Conservation (phyloP, 2,888 invertebrate species). For the Orthosia incerta region DNA sequence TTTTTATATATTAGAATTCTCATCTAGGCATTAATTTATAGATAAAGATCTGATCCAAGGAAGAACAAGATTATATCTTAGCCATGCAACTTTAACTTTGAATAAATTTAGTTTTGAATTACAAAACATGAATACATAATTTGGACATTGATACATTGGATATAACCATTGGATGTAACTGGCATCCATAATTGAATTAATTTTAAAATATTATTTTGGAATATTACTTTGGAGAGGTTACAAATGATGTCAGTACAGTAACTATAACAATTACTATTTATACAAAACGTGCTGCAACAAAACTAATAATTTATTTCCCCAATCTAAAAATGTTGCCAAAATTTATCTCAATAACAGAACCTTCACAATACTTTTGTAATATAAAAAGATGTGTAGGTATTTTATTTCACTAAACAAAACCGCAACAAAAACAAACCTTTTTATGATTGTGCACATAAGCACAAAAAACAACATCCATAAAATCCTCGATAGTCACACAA, state of each 20-base stretch:
- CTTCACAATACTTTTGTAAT: not conserved
- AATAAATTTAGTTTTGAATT: not conserved
- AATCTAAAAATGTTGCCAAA: not conserved
- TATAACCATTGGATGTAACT: not conserved
- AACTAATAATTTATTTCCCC: not conserved
- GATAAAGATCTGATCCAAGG: slow-evolving; percentile 15
- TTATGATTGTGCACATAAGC: slow-evolving; percentile 79
- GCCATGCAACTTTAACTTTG: not conserved
- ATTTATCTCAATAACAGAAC: not conserved
- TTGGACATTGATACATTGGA: not conserved
- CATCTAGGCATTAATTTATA: not conserved
- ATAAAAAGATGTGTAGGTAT: not conserved
- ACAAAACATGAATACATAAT: not conserved
- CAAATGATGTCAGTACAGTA: not conserved
- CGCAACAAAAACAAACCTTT: slow-evolving; percentile 74
- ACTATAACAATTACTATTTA: not conserved
- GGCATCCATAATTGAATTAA: not conserved
- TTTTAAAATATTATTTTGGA: not conserved
- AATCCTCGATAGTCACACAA: slow-evolving; percentile 83
- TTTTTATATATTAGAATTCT: not conserved
- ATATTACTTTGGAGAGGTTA: too few relatives aligned
- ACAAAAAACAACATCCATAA: slow-evolving; percentile 87
- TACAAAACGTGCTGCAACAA: not conserved
- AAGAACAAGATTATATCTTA: slow-evolving; percentile 19
- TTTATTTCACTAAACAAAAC: not conserved